Base-by-base conservation (phyloP, 2,888 invertebrate genomes). In the Pollenia amentaria region DNA sequence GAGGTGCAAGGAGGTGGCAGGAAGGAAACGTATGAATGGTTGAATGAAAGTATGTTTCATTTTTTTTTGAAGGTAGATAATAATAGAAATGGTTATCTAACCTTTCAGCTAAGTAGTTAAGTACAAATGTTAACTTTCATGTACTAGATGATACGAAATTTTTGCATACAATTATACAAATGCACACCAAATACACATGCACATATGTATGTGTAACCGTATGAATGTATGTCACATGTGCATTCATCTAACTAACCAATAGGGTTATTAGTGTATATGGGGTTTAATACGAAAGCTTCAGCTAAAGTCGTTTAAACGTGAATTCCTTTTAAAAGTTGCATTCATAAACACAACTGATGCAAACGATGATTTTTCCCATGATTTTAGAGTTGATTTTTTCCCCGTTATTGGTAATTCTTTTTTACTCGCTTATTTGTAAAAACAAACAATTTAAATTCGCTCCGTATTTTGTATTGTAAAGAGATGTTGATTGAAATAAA, bases 41-140 rank as follows among this genome's bases (percentile, higher is more conserved):
- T 48, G 29, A 14, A n/a, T 65, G 62, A 3, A 55, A 16, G 21
- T 12, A 4, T 70, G 67, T 12, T 2, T 29, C 21, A 4, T 12
- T 55, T 29, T 21, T 57, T n/a, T 44, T 11, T 48, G 29, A 29
- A 73, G 48, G 65, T 42, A 72, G 72, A 65, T 73, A 65, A 48
- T 16, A 64, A 76, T 79, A 46, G 46, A 76, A 79, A 70, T 69
- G 21, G 73, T 87, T 84, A 87, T 80, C 76, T 87, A 80, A 87
- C 80, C 86, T 77, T 84, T 84, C 67, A 80, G 72, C 70, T 73
- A 87, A 84, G 76, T 55, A 80, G 76, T 62, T 87, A 67, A 87
- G 79, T 51, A 83, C 72, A 80, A 84, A 72, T 87, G 83, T 62
- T 84, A 72, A 65, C 64, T 76, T 83, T 80, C 62, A 75, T 55